Evolutionary conservation across 64 coral and sea anemone genomes (phyloP).

Genomic region (Pocillopora verrucosa): DNA sequence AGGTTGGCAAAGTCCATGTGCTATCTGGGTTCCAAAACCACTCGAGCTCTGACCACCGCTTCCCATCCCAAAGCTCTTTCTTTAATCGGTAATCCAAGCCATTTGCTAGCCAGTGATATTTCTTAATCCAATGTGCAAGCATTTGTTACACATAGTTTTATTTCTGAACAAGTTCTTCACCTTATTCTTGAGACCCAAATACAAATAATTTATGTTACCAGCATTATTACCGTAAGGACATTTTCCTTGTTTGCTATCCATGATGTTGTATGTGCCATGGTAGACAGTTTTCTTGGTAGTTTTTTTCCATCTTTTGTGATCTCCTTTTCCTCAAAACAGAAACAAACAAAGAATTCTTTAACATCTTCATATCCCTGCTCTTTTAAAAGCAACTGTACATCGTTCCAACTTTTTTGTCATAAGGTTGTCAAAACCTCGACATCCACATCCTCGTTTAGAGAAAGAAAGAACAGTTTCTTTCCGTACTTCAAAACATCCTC

Average conservation of each 20-base stretch:
- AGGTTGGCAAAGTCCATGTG: slow-evolving; percentile 47
- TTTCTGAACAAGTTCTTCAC: slow-evolving; percentile 79
- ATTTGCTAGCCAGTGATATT: slow-evolving; percentile 42
- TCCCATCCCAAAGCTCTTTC: slow-evolving; percentile 53
- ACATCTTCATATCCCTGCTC: slow-evolving; percentile 73
- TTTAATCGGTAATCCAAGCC: neutral
- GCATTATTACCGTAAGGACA: slow-evolving; percentile 66
- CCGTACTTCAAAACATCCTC: slow-evolving; percentile 68
- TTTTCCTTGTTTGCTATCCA: slow-evolving; percentile 57
- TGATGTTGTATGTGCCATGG: slow-evolving; percentile 68
- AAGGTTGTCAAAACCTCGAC: slow-evolving; percentile 42
- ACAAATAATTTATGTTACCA: slow-evolving; percentile 69
- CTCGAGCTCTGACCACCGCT: slow-evolving; percentile 56
- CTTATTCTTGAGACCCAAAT: slow-evolving; percentile 61
- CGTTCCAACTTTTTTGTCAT: slow-evolving; percentile 76
- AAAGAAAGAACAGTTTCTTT: slow-evolving; percentile 53
- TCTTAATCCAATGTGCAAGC: slow-evolving; percentile 44
- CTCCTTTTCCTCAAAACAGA: slow-evolving; percentile 49
- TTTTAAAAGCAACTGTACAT: slow-evolving; percentile 62
- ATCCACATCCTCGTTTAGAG: slow-evolving; percentile 43
- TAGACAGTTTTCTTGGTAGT: slow-evolving; percentile 47
- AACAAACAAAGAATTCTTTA: slow-evolving; percentile 68
- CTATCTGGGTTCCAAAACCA: slow-evolving; percentile 79
- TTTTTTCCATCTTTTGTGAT: slow-evolving; percentile 61
- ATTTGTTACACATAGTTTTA: slow-evolving; percentile 26